Conservation (phyloP, 2,888 invertebrate species). For the Tenthredo amoena region DNA sequence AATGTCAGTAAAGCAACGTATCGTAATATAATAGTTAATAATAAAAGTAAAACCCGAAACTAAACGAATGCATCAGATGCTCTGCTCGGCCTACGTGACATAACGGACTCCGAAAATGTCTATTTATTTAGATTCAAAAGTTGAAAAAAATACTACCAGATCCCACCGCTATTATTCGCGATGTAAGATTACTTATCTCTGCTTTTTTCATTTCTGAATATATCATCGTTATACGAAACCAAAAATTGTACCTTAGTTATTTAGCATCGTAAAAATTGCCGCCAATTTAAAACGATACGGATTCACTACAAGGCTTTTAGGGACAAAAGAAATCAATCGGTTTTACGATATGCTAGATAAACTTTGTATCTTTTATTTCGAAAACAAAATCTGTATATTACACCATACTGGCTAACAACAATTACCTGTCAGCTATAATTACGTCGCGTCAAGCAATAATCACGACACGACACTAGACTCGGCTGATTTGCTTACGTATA, state of each 20-base stretch:
- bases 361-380: background rate
- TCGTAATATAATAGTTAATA: background rate
- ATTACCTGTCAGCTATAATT: constrained; percentile 27
- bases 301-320: background rate
- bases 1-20: background rate
- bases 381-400: background rate
- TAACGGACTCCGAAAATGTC: constrained; percentile 38
- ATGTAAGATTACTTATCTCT: background rate
- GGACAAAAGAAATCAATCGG: background rate
- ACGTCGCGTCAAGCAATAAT: background rate
- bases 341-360: background rate
- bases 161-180: background rate
- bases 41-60: background rate
- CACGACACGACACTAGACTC: constrained; percentile 27
- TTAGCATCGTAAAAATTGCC: background rate
- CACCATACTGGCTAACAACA: background rate
- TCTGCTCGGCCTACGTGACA: constrained; percentile 39
- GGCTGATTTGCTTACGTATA: background rate
- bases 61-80: constrained; percentile 3
- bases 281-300: background rate
- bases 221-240: background rate
- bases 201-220: background rate
- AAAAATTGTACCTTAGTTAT: background rate
- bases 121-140: background rate
- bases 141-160: background rate